These are phyloP conservation scores for Tragopan temminckii DNA, from an alignment of 2,797 vertebrate species.

Conservation along the genomic window DNA sequence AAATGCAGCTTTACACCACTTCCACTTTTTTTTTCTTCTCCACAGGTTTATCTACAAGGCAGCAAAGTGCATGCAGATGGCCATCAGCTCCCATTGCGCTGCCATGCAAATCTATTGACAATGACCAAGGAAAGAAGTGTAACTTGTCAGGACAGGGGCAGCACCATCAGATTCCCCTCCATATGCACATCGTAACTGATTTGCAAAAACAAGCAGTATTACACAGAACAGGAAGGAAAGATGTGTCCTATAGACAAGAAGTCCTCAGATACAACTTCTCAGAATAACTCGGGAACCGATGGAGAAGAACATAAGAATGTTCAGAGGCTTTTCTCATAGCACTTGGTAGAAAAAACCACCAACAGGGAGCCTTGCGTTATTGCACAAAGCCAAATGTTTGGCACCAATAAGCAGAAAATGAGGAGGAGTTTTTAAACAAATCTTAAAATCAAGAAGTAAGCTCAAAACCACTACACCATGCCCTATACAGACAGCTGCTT, in stretches of 20 bases:
- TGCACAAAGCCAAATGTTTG: neutral
- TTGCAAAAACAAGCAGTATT: neutral
- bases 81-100: neutral
- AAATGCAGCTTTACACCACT: neutral
- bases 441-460: neutral
- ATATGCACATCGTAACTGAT: neutral
- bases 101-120: neutral
- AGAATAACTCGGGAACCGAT: neutral
- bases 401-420: neutral
- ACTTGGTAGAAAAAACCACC: neutral
- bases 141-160: neutral
- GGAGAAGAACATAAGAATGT: neutral
- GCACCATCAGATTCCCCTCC: neutral
- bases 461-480: neutral
- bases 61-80: neutral
- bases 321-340: neutral
- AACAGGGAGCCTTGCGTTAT: accelerated
- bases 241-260: neutral
- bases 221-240: neutral
- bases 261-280: neutral
- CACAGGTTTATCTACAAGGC: neutral
- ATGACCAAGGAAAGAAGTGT: neutral
- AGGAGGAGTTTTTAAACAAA: neutral
- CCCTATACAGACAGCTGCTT: neutral
- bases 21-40: neutral